Percentiles rank a stretch among this genome's conserved stretches.
phyloP scores from a whole-genome alignment of 2,797 vertebrate species.

The Luscinia luscinia region DNA sequence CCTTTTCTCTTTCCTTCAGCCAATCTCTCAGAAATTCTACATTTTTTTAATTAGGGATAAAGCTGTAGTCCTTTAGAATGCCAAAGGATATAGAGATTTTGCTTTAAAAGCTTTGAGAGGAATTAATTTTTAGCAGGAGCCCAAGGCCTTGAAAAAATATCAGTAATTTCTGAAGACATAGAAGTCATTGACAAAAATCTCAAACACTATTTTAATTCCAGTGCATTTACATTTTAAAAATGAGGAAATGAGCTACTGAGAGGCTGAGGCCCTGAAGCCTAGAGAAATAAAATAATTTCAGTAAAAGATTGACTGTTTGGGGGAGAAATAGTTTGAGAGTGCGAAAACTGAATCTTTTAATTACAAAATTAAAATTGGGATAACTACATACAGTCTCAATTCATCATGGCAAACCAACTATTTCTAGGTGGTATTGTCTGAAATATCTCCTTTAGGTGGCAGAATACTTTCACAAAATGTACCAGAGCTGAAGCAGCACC shows the following conservation, averaged over 20 bases:
- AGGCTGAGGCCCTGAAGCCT: not conserved
- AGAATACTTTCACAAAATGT: constrained; percentile 43
- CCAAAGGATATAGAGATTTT: not conserved
- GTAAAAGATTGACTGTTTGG: not conserved
- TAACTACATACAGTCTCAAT: not conserved
- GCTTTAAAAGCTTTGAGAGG: not conserved
- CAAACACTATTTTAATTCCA: not conserved
- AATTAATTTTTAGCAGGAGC: not conserved
- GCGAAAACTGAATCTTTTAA: not conserved
- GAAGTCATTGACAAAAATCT: not conserved
- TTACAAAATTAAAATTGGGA: not conserved
- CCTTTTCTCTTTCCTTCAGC: not conserved
- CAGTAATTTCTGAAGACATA: not conserved
- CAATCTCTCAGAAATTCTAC: not conserved
- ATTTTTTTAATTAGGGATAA: not conserved
- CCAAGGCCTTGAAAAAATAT: not conserved
- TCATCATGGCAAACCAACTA: not conserved
- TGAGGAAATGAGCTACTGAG: not conserved
- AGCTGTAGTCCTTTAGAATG: not conserved
- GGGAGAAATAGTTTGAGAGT: not conserved
- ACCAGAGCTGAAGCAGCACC: not conserved
- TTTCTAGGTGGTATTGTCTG: not conserved
- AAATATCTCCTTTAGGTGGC: constrained; percentile 41
- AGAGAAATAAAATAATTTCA: not conserved
- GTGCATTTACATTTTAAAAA: not conserved